Conservation (phyloP, 2,797 vertebrate genomes). For the Sebastolobus altivelis region DNA sequence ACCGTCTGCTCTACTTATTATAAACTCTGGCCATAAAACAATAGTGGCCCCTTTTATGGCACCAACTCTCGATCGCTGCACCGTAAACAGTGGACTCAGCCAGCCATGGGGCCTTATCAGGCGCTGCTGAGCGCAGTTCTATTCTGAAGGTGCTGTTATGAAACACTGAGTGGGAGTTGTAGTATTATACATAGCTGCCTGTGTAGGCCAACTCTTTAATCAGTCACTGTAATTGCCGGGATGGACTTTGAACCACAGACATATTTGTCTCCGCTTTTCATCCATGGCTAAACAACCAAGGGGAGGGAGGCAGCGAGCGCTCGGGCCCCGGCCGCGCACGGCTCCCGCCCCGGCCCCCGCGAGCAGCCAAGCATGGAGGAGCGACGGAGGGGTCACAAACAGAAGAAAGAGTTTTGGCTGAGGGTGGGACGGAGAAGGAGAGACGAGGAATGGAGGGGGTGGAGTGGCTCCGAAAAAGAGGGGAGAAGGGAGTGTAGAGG, state of each 20-base stretch:
- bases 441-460: conserved; percentile 56
- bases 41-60: conserved; percentile 40
- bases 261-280: conserved; percentile 80
- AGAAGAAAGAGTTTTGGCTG: conserved; percentile 62
- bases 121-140: conserved; percentile 45
- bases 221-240: conserved; percentile 79
- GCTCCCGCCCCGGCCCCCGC: conserved; percentile 51
- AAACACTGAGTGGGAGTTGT: conserved; percentile 73
- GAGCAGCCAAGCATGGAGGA: conserved; percentile 71
- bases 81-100: conserved; percentile 36
- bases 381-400: conserved; percentile 68
- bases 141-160: conserved; percentile 66
- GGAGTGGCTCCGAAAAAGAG: conserved; percentile 49
- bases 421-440: conserved; percentile 51
- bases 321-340: conserved; percentile 19
- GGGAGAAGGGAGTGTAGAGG: conserved; percentile 45
- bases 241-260: conserved; percentile 82
- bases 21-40: conserved; percentile 44
- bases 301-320: conserved; percentile 45
- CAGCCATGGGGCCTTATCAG: conserved; percentile 57
- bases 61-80: conserved; percentile 31
- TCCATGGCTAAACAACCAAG: conserved; percentile 70
- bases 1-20: conserved; percentile 34
- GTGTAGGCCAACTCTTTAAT: conserved; percentile 80
- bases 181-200: conserved; percentile 75